Evolutionary conservation across 2,113 vertebrate species (phyloP).

Genomic region (Orthochromis indermauri): DNA sequence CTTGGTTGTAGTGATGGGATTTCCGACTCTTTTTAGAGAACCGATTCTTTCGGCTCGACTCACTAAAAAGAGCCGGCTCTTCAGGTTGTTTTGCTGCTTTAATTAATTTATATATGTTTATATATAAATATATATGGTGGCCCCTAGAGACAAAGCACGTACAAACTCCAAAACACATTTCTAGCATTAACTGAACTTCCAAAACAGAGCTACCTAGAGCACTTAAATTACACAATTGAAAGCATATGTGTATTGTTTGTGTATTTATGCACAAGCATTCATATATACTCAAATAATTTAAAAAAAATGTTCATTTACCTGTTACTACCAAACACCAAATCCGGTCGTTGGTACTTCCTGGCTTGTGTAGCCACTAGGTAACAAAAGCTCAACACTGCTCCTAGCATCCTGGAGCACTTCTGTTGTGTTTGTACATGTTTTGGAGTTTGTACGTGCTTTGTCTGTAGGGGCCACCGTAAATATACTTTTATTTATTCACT

Average conservation of each 20-base stretch:
- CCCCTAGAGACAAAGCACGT: not conserved
- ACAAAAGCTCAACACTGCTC: not conserved
- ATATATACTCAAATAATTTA: accelerated
- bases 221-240: not conserved
- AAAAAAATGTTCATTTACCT: not conserved
- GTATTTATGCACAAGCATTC: accelerated
- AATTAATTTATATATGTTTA: not conserved
- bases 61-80: accelerated
- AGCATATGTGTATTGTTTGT: accelerated
- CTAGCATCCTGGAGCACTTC: not conserved
- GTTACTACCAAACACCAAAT: not conserved
- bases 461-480: accelerated
- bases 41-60: accelerated
- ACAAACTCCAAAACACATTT: not conserved
- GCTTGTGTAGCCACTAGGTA: not conserved
- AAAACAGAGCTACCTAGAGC: not conserved
- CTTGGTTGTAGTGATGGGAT: not conserved
- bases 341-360: accelerated
- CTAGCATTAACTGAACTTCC: not conserved
- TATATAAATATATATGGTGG: accelerated
- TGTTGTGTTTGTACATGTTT: not conserved
- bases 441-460: accelerated
- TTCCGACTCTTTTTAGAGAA: not conserved
- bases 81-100: not conserved
- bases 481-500: not conserved